Evolutionary conservation across 2,113 vertebrate species (phyloP), one percentile per base, ranked within the genome.

Genomic region (Aepyceros melampus): DNA sequence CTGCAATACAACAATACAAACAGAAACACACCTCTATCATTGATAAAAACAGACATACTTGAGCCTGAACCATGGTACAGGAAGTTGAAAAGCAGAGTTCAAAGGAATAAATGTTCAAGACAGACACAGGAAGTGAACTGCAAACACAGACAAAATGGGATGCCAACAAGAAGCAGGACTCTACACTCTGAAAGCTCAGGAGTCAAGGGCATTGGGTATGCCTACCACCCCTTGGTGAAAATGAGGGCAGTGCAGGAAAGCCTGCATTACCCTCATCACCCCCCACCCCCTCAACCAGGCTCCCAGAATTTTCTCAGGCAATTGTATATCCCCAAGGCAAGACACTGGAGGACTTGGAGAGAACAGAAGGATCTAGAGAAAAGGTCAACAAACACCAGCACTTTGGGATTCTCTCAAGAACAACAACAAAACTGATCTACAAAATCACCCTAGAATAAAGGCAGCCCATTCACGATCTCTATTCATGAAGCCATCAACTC

Each of bases 121-220:
- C 14, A 27, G 1, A 16, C 3, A 7, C 36, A 45, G 33, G n/a
- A 79, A 78, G 16, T 43, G 36, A 55, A 7, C 6, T 9, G 23
- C 13, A 49, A 60, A 27, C 1, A 1, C 2, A 19, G 9, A 13
- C 23, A 1, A 12, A 55, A 9, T 5, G 29, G 21, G 53, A 45
- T 2, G 2, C 49, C 6, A 31, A 33, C 3, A 51, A 56, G n/a
- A 25, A 36, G 11, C 7, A 83, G 25, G 45, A 25, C 40, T 21
- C 19, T 23, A 29, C 55, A 17, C n/a, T 12, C 19, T 1, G 4
- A 53, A 45, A n/a, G 7, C 47, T 49, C 27, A 71, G 25, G 78
- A 25, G 40, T 8, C 27, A 45, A 19, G 25, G 49, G 16, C 53
- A 2, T 1, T 31, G 56, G 11, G 23, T 13, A 8, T 29, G 7